Evolutionary conservation across 2,797 vertebrate species (phyloP), one percentile per base, ranked within the genome.

Genomic region (Acanthornis magna): DNA sequence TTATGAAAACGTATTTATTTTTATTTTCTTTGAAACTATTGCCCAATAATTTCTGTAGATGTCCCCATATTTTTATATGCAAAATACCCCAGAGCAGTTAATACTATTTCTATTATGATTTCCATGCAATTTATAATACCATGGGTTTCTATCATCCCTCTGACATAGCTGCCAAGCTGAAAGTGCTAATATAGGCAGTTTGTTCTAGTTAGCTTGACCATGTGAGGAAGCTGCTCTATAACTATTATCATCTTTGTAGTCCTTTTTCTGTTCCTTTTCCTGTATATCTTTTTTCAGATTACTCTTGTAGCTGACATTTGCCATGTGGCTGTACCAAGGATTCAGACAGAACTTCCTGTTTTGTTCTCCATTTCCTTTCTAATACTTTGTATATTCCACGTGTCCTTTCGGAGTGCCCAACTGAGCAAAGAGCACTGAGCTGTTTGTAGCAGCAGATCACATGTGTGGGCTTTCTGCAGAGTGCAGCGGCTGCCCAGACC

Each of bases 311-410:
- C 13, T 2, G 2, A 8, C 43, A 36, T 66, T 89, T 34, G 40
- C 60, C 18, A 42, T 45, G 30, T 0, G 5, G 12, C 27, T 32
- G 21, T 55, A 88, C 27, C 40, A 63, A 88, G 61, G 68, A 85
- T 89, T 88, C 40, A 80, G 45, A 85, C 6, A 76, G 63, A 76
- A 11, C 45, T 91, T 95, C 84, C 86, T 93, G 80, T 73, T 87
- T 79, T 87, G 51, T 68, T 89, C 63, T 91, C 26, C 53, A 2
- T 72, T 94, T 85, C 74, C 76, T 73, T 71, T 89, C 67, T 53
- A 68, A 34, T 42, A 45, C 45, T 66, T 21, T 0, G 2, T 40
- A 34, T 26, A 22, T 79, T 94, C 45, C 16, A 53, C 1, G 0
- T 75, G 70, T 54, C 51, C 66, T 96, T 91, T 93, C 0, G 0